Percentiles rank a stretch among this genome's conserved stretches.
phyloP scores from a whole-genome alignment of 2,797 vertebrate genomes.

The Pseudomugil tenellus region DNA sequence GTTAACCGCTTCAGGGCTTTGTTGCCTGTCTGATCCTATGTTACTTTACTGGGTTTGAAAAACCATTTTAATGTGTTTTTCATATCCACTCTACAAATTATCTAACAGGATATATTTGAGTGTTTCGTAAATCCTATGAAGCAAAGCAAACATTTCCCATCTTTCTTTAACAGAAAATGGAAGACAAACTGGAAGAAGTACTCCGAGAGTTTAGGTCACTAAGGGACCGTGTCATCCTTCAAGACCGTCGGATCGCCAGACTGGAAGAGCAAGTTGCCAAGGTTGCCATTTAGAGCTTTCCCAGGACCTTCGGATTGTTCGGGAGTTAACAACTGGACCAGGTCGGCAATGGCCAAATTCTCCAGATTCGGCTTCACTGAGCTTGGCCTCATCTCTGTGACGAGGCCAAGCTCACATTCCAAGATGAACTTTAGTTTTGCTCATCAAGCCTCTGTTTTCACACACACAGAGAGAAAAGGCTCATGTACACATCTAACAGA shows the following conservation, averaged over 20 bases:
- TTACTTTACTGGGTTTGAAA: slow-evolving; percentile 10
- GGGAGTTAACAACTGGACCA: slow-evolving; percentile 52
- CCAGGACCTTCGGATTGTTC: slow-evolving; percentile 48
- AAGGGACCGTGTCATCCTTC: slow-evolving; percentile 93
- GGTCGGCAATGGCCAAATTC: slow-evolving; percentile 76
- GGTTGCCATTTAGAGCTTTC: slow-evolving; percentile 84
- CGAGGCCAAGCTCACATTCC: slow-evolving; percentile 84
- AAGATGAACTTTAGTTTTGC: slow-evolving; percentile 79
- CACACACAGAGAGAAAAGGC: slow-evolving; percentile 40
- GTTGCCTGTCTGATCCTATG: neutral
- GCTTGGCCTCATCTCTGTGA: slow-evolving; percentile 73
- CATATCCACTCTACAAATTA: neutral
- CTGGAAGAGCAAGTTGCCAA: slow-evolving; percentile 95
- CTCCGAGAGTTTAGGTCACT: slow-evolving; percentile 96
- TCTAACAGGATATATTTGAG: neutral
- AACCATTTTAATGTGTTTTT: neutral
- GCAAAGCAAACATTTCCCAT: neutral
- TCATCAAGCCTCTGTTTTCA: slow-evolving; percentile 57
- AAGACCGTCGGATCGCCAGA: slow-evolving; percentile 95
- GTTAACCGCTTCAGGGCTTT: slow-evolving; percentile 18
- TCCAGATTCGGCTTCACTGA: slow-evolving; percentile 77
- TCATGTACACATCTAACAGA: slow-evolving; percentile 59
- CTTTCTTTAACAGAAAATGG: slow-evolving; percentile 86
- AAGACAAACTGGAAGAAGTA: slow-evolving; percentile 96
- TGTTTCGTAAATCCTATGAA: neutral